Percentiles rank a stretch among this genome's conserved stretches.
phyloP scores from a whole-genome alignment of 2,797 vertebrate species.

The Gymnodraco acuticeps region DNA sequence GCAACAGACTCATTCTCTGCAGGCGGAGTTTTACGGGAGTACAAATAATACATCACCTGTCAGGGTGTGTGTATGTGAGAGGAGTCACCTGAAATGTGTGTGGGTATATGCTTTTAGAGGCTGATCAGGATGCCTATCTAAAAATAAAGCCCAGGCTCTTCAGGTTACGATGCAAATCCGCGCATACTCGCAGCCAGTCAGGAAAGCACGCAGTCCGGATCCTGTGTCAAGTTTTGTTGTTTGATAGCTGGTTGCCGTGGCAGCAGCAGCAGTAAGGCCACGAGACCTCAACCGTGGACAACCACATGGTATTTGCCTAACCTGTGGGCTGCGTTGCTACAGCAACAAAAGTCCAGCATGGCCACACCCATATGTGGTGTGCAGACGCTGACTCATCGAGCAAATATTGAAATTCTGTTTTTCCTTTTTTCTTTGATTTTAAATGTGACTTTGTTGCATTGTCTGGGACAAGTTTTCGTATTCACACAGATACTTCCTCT shows the following conservation, averaged over 20 bases:
- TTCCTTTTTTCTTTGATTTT: not conserved
- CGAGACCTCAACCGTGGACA: conserved; percentile 46
- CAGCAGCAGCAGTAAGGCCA: conserved; percentile 58
- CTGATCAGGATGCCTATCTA: conserved; percentile 57
- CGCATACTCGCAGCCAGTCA: conserved; percentile 52
- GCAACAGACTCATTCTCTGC: conserved; percentile 75
- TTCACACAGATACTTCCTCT: conserved; percentile 17
- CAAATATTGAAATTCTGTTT: conserved; percentile 59
- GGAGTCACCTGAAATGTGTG: not conserved
- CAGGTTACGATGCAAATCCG: conserved; percentile 72
- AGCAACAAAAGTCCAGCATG: conserved; percentile 69
- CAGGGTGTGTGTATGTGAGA: not conserved
- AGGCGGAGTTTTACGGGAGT: conserved; percentile 72
- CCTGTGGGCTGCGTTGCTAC: conserved; percentile 76
- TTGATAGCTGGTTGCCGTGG: conserved; percentile 75
- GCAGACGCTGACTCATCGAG: conserved; percentile 77
- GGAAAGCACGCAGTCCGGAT: conserved; percentile 58
- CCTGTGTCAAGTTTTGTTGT: conserved; percentile 79
- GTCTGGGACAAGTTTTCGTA: conserved; percentile 1
- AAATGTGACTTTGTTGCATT: conserved; percentile 19
- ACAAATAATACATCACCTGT: conserved; percentile 72
- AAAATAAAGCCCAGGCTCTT: conserved; percentile 73
- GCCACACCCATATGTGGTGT: conserved; percentile 80
- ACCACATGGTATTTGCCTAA: conserved; percentile 76
- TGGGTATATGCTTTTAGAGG: conserved; percentile 19